A percentile compares a stretch with the other conserved stretches of the same genome.
Conservation (phyloP, 2,888 invertebrate species). For the Tolmerus cingulatus region DNA sequence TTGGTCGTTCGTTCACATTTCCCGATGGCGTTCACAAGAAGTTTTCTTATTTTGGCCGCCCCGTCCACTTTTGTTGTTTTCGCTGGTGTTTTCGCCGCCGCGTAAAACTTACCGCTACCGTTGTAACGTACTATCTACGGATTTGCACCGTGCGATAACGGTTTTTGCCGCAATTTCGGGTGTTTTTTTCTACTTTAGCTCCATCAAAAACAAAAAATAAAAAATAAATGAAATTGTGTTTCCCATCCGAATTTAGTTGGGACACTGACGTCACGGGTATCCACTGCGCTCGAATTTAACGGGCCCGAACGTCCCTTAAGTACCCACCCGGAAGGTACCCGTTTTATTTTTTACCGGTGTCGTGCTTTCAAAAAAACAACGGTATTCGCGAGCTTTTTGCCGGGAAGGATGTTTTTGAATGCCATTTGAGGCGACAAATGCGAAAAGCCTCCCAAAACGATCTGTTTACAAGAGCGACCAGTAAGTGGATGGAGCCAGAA, state of each 20-base stretch:
- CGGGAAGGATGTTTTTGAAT: neutral
- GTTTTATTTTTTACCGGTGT: neutral
- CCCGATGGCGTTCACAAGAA: constrained; percentile 45
- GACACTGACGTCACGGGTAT: neutral
- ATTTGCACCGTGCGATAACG: neutral
- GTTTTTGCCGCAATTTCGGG: neutral
- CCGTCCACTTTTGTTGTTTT: constrained; percentile 7
- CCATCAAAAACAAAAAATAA: too few relatives aligned
- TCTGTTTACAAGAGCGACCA: constrained; percentile 20
- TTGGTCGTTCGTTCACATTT: constrained; percentile 52
- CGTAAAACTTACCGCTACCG: neutral
- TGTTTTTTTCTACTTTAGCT: neutral
- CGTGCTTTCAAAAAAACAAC: neutral
- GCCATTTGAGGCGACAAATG: neutral
- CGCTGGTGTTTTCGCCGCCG: neutral
- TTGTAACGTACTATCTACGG: neutral
- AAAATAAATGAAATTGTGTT: too few relatives aligned
- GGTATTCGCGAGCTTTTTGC: neutral
- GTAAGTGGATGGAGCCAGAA: constrained; percentile 1
- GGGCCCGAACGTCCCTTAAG: neutral
- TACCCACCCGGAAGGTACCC: neutral
- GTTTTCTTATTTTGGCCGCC: constrained; percentile 42
- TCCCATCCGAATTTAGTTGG: neutral
- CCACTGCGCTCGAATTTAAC: neutral
- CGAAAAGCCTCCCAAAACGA: neutral